phyloP scores from a whole-genome alignment of 1,140 invertebrate genomes.

The Myzus persicae region DNA sequence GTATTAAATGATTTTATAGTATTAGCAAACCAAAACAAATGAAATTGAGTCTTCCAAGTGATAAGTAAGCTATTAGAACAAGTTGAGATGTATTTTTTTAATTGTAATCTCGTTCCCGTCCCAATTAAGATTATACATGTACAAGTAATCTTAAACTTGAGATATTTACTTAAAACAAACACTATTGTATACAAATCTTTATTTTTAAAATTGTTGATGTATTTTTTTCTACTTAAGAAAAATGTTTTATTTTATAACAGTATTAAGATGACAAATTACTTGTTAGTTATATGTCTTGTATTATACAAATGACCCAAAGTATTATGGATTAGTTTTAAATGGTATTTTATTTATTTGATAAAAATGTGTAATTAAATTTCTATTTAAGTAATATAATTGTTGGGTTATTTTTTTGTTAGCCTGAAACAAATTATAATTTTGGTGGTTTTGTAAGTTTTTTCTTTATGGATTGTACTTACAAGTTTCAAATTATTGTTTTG shows the following conservation, averaged over 20 bases:
- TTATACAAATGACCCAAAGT: slow-evolving; percentile 57
- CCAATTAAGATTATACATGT: slow-evolving; percentile 32
- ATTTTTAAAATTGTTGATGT: slow-evolving; percentile 55
- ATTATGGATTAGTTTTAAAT: slow-evolving; percentile 57
- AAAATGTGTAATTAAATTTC: slow-evolving; percentile 45
- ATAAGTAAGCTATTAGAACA: slow-evolving; percentile 54
- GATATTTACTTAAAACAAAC: slow-evolving; percentile 44
- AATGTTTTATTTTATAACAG: slow-evolving; percentile 55
- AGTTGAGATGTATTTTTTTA: slow-evolving; percentile 54
- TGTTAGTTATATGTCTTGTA: slow-evolving; percentile 54
- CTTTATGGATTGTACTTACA: slow-evolving; percentile 54
- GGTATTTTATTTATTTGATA: slow-evolving; percentile 45
- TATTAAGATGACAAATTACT: slow-evolving; percentile 56
- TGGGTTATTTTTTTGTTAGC: slow-evolving; percentile 44
- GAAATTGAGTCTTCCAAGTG: slow-evolving; percentile 52
- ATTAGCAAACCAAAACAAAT: slow-evolving; percentile 54
- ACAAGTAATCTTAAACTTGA: slow-evolving; percentile 46
- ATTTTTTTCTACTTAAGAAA: slow-evolving; percentile 54
- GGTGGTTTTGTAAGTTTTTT: slow-evolving; percentile 54
- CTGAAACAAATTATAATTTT: slow-evolving; percentile 46
- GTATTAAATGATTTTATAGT: slow-evolving; percentile 56
- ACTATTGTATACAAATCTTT: slow-evolving; percentile 50
- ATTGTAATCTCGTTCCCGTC: slow-evolving; percentile 58
- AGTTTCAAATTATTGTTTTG: slow-evolving; percentile 51
- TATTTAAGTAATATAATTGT: slow-evolving; percentile 40